Evolutionary conservation across 2,888 invertebrate species (phyloP).

Genomic region (Polydesmus complanatus): DNA sequence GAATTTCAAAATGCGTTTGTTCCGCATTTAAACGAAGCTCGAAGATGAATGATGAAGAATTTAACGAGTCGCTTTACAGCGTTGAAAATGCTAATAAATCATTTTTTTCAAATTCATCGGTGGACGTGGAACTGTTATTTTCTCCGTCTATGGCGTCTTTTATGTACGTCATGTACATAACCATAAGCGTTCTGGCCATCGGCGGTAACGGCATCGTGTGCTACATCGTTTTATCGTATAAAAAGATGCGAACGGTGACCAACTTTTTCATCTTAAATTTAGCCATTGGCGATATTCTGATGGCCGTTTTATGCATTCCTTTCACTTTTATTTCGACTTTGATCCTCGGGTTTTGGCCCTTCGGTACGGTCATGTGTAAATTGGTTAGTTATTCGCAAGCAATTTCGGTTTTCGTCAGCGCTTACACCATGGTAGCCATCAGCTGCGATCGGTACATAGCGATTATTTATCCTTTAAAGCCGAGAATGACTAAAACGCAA

Average conservation of each 20-base stretch:
- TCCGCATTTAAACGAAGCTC: too few relatives aligned
- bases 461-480: slow-evolving; percentile 73
- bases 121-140: too few relatives aligned
- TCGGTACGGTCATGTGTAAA: slow-evolving; percentile 65
- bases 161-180: slow-evolving; percentile 34
- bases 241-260: slow-evolving; percentile 79
- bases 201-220: slow-evolving; percentile 49
- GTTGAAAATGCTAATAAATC: too few relatives aligned
- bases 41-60: too few relatives aligned
- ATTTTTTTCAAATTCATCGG: too few relatives aligned
- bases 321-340: slow-evolving; percentile 71
- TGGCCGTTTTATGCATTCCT: slow-evolving; percentile 80
- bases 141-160: slow-evolving; percentile 16
- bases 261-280: slow-evolving; percentile 76
- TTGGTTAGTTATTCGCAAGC: slow-evolving; percentile 59
- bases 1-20: too few relatives aligned
- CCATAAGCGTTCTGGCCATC: slow-evolving; percentile 33
- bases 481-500: slow-evolving; percentile 57
- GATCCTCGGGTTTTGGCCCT: slow-evolving; percentile 72
- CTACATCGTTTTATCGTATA: slow-evolving; percentile 67
- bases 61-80: too few relatives aligned
- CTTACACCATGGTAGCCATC: slow-evolving; percentile 80
- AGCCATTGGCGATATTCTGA: slow-evolving; percentile 75
- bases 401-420: slow-evolving; percentile 46
- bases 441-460: slow-evolving; percentile 81